These are phyloP conservation scores for Pherbina coryleti DNA, from an alignment of 2,888 invertebrate species.

Conservation along the genomic window DNA sequence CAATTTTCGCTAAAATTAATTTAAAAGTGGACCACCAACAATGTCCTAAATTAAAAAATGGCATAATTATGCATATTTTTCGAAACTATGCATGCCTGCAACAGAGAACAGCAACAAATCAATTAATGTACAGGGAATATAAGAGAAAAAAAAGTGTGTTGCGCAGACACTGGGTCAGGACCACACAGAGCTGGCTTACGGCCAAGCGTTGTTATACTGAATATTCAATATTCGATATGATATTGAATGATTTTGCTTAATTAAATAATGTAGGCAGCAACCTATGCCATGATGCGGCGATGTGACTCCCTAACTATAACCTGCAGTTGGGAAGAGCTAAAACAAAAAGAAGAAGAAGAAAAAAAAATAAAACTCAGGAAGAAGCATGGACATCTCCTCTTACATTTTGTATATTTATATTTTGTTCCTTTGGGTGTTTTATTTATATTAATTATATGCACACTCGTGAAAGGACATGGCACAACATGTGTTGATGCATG, in stretches of 20 bases:
- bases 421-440: conserved; percentile 24
- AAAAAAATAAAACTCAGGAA: too few species aligned
- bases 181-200: conserved; percentile 26
- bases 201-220: conserved; percentile 21
- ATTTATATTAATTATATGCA: conserved; percentile 44
- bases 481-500: conserved; percentile 25
- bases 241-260: conserved; percentile 66
- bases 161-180: conserved; percentile 35
- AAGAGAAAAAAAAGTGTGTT: conserved; percentile 41
- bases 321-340: background rate
- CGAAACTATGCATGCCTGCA: background rate
- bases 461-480: conserved; percentile 24
- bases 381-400: too few species aligned
- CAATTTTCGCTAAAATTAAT: background rate
- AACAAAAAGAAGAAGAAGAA: background rate
- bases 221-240: conserved; percentile 52
- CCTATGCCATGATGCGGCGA: background rate
- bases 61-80: conserved; percentile 29
- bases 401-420: background rate
- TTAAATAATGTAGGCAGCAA: conserved; percentile 59
- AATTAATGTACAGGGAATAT: conserved; percentile 38
- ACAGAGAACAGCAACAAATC: conserved; percentile 1
- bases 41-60: conserved; percentile 4
- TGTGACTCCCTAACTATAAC: too few species aligned
- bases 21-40: conserved; percentile 18